Evolutionary conservation across 1,140 invertebrate genomes (phyloP).

Genomic region (Coelopa frigida): DNA sequence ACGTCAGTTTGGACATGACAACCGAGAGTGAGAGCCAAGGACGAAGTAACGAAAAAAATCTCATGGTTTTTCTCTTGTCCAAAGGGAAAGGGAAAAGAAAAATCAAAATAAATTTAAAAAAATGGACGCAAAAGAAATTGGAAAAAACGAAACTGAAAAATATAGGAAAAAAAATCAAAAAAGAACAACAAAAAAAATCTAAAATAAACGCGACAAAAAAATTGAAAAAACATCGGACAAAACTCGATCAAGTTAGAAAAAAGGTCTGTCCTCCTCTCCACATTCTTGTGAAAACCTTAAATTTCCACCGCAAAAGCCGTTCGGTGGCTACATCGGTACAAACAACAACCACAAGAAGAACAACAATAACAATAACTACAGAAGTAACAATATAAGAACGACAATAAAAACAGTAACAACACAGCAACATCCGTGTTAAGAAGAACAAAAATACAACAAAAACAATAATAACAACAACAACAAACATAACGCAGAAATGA

Average conservation of each 20-base stretch:
- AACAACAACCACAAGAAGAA: neutral
- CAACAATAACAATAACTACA: neutral
- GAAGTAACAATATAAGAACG: neutral
- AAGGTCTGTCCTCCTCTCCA: no score
- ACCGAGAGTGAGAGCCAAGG: no score
- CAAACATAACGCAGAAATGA: conserved; percentile 2
- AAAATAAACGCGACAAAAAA: neutral
- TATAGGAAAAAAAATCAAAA: neutral
- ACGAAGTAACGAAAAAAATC: no score
- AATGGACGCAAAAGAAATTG: neutral
- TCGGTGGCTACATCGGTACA: neutral
- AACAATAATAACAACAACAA: conserved; percentile 1
- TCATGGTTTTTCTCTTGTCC: no score
- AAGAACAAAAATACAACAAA: neutral
- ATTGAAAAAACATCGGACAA: no score
- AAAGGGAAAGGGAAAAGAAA: no score
- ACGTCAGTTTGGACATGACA: no score
- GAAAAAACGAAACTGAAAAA: neutral
- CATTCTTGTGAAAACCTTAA: no score
- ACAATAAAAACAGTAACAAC: neutral
- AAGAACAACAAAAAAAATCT: neutral
- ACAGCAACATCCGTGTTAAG: conserved; percentile 2
- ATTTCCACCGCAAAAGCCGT: no score
- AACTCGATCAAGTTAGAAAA: no score
- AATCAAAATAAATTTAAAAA: no score